Conservation (phyloP, 2,113 vertebrate species). For the Echinops telfairi region DNA sequence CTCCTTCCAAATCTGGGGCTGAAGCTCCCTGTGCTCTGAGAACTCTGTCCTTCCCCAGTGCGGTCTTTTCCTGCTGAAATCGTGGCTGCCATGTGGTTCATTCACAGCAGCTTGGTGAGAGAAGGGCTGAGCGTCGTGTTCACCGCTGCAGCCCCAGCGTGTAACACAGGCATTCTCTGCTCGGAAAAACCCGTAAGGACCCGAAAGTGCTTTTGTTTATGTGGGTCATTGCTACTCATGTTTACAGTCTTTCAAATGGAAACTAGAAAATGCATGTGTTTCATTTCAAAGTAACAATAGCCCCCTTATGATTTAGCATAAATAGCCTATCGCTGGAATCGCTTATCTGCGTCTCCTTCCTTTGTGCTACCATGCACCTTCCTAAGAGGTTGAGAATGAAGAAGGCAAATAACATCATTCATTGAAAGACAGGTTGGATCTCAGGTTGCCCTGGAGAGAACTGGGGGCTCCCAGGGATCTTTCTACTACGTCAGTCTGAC, state of each 20-base stretch:
- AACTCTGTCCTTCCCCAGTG: background rate
- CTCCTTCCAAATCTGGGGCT: background rate
- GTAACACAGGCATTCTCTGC: background rate
- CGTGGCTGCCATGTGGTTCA: accelerated
- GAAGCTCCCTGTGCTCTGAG: accelerated
- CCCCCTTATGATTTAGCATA: no score
- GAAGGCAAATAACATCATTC: no score
- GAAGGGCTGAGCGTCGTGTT: no score
- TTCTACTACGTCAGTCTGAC: background rate
- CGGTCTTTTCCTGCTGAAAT: background rate
- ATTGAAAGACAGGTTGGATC: no score
- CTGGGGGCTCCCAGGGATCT: background rate
- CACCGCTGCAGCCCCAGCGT: background rate
- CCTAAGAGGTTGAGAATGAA: no score
- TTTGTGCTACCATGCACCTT: no score
- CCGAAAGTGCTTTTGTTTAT: background rate
- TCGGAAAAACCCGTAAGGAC: background rate
- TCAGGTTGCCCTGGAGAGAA: no score
- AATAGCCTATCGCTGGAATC: no score
- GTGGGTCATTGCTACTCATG: background rate
- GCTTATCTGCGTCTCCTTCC: no score
- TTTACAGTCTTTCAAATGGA: no score
- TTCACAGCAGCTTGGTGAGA: accelerated
- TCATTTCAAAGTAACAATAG: no score
- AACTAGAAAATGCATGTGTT: no score